Base-by-base conservation (phyloP, 2,113 vertebrate genomes). In the Sterna hirundo region DNA sequence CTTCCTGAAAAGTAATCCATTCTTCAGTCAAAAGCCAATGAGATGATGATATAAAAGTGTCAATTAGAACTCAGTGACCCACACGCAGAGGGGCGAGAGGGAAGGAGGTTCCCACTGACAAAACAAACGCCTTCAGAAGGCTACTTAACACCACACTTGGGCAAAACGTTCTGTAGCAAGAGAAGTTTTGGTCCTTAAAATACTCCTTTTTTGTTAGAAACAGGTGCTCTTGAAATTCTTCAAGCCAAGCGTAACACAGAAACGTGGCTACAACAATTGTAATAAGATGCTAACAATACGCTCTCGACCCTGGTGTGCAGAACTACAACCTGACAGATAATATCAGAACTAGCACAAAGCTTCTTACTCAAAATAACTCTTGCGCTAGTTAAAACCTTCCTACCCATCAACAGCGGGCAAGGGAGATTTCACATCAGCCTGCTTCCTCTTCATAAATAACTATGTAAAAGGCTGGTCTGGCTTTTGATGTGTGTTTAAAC, bases 401-500 rank as follows among this genome's bases (percentile, higher is more conserved):
- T 70, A n/a, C 15, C 0, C 0, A 54, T 26, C 54, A 85, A 21
- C 75, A 51, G 29, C 11, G 66, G 61, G 25, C 88, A 79, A 82
- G 54, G 74, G 58, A 92, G 49, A 65, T 30, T 84, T 80, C 66
- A 65, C 68, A 83, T 54, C 36, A 70, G 66, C 65, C 68, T 69
- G 74, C 70, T 95, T 93, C 91, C 75, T 96, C 75, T 91, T 85
- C 55, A 58, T 14, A 95, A 82, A 66, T 58, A 80, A 77, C 69
- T 62, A 89, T 6, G 36, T 61, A 80, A 80, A 93, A 87, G 38
- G 38, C 66, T 71, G 51, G 38, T 32, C 32, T 49, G 57, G 74
- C 36, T 88, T 96, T 85, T 94, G 88, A 62, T 91, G 70, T 19
- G 46, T 70, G 75, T 80, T 85, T 93, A 83, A 94, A 90, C 36